These are phyloP conservation scores for Zapornia atra DNA, from an alignment of 2,113 vertebrate species.

Conservation along the genomic window DNA sequence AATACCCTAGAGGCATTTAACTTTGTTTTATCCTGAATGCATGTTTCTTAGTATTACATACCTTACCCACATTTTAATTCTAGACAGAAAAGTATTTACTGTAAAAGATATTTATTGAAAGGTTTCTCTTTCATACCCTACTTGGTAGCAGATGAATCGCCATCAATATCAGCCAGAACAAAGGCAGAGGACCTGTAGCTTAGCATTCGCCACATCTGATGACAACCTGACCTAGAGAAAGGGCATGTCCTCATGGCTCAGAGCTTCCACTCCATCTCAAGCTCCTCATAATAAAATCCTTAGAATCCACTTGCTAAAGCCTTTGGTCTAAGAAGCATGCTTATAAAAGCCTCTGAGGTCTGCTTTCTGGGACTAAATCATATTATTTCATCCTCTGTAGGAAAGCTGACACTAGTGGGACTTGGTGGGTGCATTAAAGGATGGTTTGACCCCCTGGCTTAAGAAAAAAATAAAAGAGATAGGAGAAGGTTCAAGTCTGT, in stretches of 20 bases:
- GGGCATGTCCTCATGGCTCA: not conserved
- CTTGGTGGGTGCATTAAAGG: constrained; percentile 29
- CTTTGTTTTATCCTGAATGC: not conserved
- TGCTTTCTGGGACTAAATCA: constrained; percentile 46
- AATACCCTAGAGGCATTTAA: not conserved
- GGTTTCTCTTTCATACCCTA: not conserved
- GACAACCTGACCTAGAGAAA: not conserved
- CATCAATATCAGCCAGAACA: not conserved
- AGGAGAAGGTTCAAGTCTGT: not conserved
- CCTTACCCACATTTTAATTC: not conserved
- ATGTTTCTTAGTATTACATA: not conserved
- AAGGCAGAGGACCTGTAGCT: not conserved
- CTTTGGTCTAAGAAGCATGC: constrained; percentile 39
- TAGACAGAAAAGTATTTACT: not conserved
- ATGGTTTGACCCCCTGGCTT: constrained; percentile 27
- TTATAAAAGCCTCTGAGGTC: constrained; percentile 49
- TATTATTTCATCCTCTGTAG: constrained; percentile 51
- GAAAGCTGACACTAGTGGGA: constrained; percentile 42
- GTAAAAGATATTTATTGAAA: not conserved
- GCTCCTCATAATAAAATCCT: constrained; percentile 38
- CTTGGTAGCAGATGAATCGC: not conserved
- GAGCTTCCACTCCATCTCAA: constrained; percentile 15
- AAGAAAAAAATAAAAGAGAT: not conserved
- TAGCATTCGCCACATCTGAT: not conserved
- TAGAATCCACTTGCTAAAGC: constrained; percentile 40